Conservation (phyloP, 2,113 vertebrate genomes). For the Thinocorus orbignyianus region DNA sequence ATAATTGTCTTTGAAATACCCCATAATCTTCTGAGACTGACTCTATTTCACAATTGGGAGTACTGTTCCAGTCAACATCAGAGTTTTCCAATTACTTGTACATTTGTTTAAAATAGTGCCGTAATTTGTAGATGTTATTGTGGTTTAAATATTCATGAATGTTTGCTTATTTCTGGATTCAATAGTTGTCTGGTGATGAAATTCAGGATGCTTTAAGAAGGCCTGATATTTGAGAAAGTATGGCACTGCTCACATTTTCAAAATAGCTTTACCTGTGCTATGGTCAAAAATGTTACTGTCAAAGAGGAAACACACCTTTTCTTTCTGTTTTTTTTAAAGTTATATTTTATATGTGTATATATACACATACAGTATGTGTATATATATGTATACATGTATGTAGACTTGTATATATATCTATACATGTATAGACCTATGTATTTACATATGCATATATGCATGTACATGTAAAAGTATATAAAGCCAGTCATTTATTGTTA, state of each 20-base stretch:
- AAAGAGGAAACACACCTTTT: background rate
- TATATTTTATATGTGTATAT: background rate
- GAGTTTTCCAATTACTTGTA: background rate
- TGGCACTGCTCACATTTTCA: background rate
- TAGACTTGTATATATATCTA: no score
- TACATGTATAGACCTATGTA: background rate
- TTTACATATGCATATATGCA: background rate
- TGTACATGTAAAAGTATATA: background rate
- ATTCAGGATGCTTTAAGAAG: background rate
- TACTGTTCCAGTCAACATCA: background rate
- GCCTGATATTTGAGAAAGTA: background rate
- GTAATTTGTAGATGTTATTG: background rate
- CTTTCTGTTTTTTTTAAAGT: background rate
- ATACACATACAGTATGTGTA: background rate
- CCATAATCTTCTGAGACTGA: background rate
- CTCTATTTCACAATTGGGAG: background rate
- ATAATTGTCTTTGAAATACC: background rate
- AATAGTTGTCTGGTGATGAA: background rate
- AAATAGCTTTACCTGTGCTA: background rate
- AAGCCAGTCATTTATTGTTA: background rate
- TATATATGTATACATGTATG: background rate
- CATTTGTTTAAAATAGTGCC: background rate
- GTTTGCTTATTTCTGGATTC: background rate
- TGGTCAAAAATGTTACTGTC: background rate
- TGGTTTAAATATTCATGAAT: background rate